phyloP scores from a whole-genome alignment of 2,888 invertebrate genomes.

The Dryobota labecula region DNA sequence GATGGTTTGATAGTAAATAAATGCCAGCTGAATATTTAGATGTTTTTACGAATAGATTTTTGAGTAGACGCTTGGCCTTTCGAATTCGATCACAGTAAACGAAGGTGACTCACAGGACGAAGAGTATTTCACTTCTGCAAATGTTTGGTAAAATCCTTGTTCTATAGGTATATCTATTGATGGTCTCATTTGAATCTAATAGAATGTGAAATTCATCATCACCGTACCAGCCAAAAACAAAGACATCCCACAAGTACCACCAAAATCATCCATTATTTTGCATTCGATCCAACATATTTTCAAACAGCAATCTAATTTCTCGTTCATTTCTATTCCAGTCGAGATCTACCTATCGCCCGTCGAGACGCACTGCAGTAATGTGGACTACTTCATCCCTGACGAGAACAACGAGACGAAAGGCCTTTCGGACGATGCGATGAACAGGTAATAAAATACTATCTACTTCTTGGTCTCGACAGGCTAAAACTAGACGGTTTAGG shows the following conservation, averaged over 20 bases:
- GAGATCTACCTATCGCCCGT: slow-evolving; percentile 97
- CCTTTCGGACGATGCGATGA: slow-evolving; percentile 95
- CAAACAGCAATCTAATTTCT: slow-evolving; percentile 13
- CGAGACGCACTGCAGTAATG: slow-evolving; percentile 98
- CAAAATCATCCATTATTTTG: neutral
- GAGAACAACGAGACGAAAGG: slow-evolving; percentile 95
- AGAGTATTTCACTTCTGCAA: neutral
- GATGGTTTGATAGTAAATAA: slow-evolving; percentile 30
- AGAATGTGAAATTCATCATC: neutral
- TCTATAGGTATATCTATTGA: neutral
- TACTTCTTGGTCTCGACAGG: neutral
- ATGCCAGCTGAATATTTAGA: slow-evolving; percentile 1
- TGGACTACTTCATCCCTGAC: slow-evolving; percentile 98
- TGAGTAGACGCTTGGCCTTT: neutral
- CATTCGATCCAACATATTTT: neutral
- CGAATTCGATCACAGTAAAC: neutral
- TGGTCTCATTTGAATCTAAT: neutral
- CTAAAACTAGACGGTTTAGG: neutral
- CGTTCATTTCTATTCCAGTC: slow-evolving; percentile 91
- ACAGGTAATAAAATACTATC: slow-evolving; percentile 91
- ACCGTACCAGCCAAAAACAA: neutral
- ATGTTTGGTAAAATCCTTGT: neutral
- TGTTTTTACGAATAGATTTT: neutral
- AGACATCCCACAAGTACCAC: neutral
- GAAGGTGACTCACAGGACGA: neutral